Conservation (phyloP, 2,888 invertebrate genomes). For the Tortrix viridana region DNA sequence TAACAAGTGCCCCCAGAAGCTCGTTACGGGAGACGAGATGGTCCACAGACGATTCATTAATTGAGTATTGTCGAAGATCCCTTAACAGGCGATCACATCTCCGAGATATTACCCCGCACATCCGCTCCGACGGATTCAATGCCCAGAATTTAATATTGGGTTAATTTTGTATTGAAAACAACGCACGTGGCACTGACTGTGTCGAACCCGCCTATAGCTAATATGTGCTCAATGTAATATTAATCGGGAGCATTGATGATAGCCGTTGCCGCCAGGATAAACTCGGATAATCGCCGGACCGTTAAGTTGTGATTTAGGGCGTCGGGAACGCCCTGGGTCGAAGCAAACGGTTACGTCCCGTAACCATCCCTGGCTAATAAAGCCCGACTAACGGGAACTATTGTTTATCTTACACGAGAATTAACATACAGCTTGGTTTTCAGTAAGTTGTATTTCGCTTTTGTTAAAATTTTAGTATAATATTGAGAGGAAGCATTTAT, state of each 20-base stretch:
- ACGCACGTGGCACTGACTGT: slow-evolving; percentile 23
- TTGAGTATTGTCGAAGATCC: slow-evolving; percentile 70
- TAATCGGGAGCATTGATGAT: slow-evolving; percentile 73
- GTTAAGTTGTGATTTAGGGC: slow-evolving; percentile 66
- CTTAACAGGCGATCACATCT: slow-evolving; percentile 59
- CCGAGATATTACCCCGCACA: slow-evolving; percentile 55
- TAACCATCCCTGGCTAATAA: slow-evolving; percentile 29
- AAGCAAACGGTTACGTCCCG: slow-evolving; percentile 34
- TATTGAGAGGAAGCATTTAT: no score
- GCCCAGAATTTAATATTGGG: no score
- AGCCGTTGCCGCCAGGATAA: slow-evolving; percentile 69
- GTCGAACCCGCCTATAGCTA: slow-evolving; percentile 56
- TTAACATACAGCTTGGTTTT: neutral
- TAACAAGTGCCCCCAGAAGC: slow-evolving; percentile 62
- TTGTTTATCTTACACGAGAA: slow-evolving; percentile 23
- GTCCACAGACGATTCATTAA: slow-evolving; percentile 66
- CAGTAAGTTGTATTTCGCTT: no score
- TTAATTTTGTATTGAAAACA: no score
- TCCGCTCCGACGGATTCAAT: slow-evolving; percentile 48
- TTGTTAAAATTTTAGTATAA: no score
- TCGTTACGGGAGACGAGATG: slow-evolving; percentile 66
- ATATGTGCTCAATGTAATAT: slow-evolving; percentile 51
- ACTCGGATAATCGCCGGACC: slow-evolving; percentile 64
- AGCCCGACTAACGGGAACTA: slow-evolving; percentile 20
- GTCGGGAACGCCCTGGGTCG: slow-evolving; percentile 54